A percentile compares a stretch with the other conserved stretches of the same genome.
Conservation (phyloP, 2,888 invertebrate species). For the Plebejus argus region DNA sequence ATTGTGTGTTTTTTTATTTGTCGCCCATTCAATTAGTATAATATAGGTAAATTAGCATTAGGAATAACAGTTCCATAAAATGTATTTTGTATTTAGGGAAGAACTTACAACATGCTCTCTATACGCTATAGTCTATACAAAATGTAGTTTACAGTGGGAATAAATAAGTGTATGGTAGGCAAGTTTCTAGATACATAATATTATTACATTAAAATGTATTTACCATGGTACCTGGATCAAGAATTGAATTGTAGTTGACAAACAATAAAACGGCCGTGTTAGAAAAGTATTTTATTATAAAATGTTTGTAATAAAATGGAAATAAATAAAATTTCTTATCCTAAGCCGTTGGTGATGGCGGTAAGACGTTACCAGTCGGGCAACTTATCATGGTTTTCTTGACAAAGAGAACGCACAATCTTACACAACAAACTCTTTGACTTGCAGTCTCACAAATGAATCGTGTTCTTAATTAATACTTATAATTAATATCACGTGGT, state of each 20-base stretch:
- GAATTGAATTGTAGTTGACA: not conserved
- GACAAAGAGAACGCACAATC: constrained; percentile 49
- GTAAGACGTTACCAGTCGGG: constrained; percentile 46
- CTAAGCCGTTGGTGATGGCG: constrained; percentile 69
- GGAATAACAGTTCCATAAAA: too few species aligned
- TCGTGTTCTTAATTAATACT: constrained; percentile 70
- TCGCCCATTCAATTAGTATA: too few species aligned
- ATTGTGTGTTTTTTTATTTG: too few species aligned
- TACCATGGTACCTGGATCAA: too few species aligned
- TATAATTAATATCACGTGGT: constrained; percentile 76
- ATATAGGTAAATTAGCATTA: too few species aligned
- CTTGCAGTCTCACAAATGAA: constrained; percentile 66
- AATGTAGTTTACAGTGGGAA: too few species aligned
- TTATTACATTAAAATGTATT: too few species aligned
- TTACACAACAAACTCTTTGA: constrained; percentile 55
- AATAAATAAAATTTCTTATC: constrained; percentile 70
- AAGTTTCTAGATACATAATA: too few species aligned
- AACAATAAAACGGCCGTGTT: constrained; percentile 1
- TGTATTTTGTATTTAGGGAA: too few species aligned
- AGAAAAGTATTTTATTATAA: constrained; percentile 64
- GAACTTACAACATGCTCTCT: too few species aligned
- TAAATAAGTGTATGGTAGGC: too few species aligned
- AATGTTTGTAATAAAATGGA: constrained; percentile 69
- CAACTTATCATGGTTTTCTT: constrained; percentile 46
- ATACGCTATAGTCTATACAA: too few species aligned